Evolutionary conservation across 2,888 invertebrate species (phyloP).

Genomic region (Diaphora mendica): DNA sequence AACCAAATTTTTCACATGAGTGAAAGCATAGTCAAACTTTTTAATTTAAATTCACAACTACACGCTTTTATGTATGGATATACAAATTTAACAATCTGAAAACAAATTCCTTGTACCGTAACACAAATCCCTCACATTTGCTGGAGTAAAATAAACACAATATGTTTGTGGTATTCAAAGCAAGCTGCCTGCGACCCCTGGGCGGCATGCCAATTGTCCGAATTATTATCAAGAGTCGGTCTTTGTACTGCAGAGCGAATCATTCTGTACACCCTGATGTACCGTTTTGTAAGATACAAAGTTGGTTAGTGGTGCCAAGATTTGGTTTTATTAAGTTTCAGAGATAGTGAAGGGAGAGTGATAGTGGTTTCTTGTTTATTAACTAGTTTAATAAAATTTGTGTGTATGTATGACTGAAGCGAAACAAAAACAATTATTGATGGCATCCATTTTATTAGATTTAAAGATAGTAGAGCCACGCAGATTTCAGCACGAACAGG

Average conservation of each 20-base stretch:
- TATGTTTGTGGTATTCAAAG: constrained; percentile 57
- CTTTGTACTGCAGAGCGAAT: constrained; percentile 38
- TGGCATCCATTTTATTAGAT: no score
- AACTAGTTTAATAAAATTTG: neutral
- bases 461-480: no score
- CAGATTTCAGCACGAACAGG: no score
- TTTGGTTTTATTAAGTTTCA: constrained; percentile 22
- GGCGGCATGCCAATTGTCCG: constrained; percentile 59
- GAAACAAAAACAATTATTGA: neutral
- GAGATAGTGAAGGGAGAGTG: neutral
- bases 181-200: constrained; percentile 49
- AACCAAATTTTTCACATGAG: no score
- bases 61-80: neutral
- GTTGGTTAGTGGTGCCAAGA: constrained; percentile 19
- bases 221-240: constrained; percentile 54
- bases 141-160: constrained; percentile 38
- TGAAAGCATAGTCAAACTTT: neutral
- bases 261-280: constrained; percentile 36
- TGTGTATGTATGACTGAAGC: neutral
- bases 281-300: constrained; percentile 29
- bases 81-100: constrained; percentile 23
- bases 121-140: constrained; percentile 21
- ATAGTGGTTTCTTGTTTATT: neutral
- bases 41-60: neutral
- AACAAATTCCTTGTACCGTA: constrained; percentile 28